Percentiles rank a stretch among this genome's conserved stretches.
Conservation (phyloP, 2,113 vertebrate species). For the Platysteira castanea region DNA sequence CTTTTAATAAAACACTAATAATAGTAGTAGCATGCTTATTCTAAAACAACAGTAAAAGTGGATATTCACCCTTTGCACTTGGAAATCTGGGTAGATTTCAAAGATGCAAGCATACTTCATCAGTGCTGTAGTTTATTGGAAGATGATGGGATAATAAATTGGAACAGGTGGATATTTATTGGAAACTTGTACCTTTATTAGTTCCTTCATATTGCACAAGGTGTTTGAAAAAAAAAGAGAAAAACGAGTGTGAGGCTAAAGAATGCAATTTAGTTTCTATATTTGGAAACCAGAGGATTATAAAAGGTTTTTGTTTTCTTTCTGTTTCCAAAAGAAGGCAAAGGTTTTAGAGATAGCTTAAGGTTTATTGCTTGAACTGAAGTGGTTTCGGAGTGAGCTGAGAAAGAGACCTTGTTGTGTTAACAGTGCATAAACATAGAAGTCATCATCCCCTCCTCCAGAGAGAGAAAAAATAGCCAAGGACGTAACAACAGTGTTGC, state of each 20-base stretch:
- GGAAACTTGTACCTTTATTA: not conserved
- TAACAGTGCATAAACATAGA: not conserved
- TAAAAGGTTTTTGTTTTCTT: not conserved
- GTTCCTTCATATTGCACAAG: not conserved
- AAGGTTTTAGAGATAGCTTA: not conserved
- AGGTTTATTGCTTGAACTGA: not conserved
- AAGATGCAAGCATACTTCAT: not conserved
- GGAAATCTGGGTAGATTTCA: not conserved
- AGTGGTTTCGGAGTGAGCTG: not conserved
- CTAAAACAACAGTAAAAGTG: not conserved
- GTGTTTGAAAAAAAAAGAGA: not conserved
- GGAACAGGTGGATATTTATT: not conserved
- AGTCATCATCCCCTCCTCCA: not conserved
- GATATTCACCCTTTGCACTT: not conserved
- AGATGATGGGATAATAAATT: not conserved
- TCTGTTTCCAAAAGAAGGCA: not conserved
- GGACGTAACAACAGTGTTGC: not conserved
- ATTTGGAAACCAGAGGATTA: not conserved
- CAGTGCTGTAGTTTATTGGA: not conserved
- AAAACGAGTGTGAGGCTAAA: not conserved
- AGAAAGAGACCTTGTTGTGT: not conserved
- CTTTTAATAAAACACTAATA: not conserved
- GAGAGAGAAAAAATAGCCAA: not conserved
- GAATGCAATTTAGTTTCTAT: not conserved
- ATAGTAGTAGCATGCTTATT: not conserved